Base-by-base conservation (phyloP, 2,888 invertebrate species). In the Nephrotoma flavescens region DNA sequence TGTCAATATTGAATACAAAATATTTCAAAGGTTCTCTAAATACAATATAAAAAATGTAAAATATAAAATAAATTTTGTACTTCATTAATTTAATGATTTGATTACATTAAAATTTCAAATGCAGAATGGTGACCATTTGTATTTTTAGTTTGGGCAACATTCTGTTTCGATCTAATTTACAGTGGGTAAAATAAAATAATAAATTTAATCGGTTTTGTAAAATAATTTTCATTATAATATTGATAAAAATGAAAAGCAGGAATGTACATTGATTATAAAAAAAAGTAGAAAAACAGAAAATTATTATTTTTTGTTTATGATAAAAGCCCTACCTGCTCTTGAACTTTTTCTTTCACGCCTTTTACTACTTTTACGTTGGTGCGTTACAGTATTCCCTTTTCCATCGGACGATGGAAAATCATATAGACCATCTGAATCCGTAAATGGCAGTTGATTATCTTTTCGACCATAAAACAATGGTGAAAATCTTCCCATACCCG, bases 341-440 rank as follows among this genome's bases (percentile, higher is more conserved):
- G 93, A 91, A 83, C 92, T 91, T 88, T 94, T 94, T 88, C 94
- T 92, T 88, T 95, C 93, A 19, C 95, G 93, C 90, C 94, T 93
- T 89, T 94, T 93, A 87, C 94, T 93, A 9, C 93, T 93, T 90
- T 95, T 94, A 89, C 94, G 93, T 89, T 93, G 93, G 87, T 93
- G 91, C 86, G 92, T 93, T 86, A 90, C 91, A 7, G 92, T 91
- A 6, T 92, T 91, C 88, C 93, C 93, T 89, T 93, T 94, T 88
- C 94, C 94, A 90, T 96, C 96, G 6, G 95, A 95, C 90, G 95
- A 96, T 4, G 96, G 95, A 89, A 95, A 96, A 90, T 96, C 96
- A 90, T 96, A 96, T 41, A 96, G 91, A 3, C 96, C 96, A 90
- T 96, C 96, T 0, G 96, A 96, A 91, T 96, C 96, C 12, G 96